Conservation (phyloP, 2,113 vertebrate genomes). For the Rhea americana region DNA sequence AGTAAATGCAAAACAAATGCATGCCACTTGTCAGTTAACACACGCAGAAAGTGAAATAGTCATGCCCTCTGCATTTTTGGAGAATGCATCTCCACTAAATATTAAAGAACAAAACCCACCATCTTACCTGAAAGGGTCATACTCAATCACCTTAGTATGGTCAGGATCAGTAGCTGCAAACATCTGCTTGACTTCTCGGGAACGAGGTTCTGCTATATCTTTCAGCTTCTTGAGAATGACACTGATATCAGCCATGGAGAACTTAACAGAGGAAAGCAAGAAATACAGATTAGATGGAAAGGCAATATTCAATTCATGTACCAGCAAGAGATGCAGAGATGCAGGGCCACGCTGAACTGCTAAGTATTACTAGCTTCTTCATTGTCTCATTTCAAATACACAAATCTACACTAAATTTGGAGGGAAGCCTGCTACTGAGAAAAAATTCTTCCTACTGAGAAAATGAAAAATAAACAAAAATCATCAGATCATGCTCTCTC, state of each 20-base stretch:
- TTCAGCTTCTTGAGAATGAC: slow-evolving; percentile 83
- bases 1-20: neutral
- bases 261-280: slow-evolving; percentile 70
- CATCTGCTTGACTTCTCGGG: slow-evolving; percentile 79
- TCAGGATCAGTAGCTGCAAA: slow-evolving; percentile 75
- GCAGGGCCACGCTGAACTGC: neutral
- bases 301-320: neutral
- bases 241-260: slow-evolving; percentile 78
- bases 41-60: neutral
- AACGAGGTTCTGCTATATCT: slow-evolving; percentile 66
- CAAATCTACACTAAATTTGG: neutral
- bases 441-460: neutral
- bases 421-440: neutral
- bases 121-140: slow-evolving; percentile 85
- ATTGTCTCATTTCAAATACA: neutral
- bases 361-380: neutral
- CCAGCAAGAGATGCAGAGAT: neutral
- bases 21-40: neutral
- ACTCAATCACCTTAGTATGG: slow-evolving; percentile 75
- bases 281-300: neutral
- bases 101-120: neutral
- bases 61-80: neutral
- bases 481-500: neutral
- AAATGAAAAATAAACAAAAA: neutral
- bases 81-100: neutral